Percentiles rank a stretch among this genome's conserved stretches.
phyloP scores from a whole-genome alignment of 2,797 vertebrate genomes.

The Tamandua tetradactyla region DNA sequence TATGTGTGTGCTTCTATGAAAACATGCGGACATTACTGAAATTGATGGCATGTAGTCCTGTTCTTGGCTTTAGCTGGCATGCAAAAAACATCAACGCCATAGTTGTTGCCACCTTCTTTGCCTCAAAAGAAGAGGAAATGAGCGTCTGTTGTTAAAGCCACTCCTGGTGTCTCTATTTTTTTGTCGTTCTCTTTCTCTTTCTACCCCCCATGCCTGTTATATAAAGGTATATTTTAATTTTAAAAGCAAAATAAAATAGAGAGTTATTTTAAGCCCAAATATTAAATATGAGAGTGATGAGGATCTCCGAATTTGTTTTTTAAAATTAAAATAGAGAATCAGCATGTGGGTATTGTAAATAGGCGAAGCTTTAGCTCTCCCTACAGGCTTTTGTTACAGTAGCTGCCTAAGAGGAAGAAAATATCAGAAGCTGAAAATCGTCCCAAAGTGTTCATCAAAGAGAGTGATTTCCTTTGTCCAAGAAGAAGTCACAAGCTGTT shows the following conservation, averaged over 20 bases:
- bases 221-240: constrained; percentile 21
- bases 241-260: not conserved
- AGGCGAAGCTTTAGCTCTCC: constrained; percentile 78
- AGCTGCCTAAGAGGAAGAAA: constrained; percentile 49
- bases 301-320: not conserved
- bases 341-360: not conserved
- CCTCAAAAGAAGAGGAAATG: constrained; percentile 37
- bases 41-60: not conserved
- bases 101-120: not conserved
- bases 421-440: constrained; percentile 41
- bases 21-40: fast-evolving
- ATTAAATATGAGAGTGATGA: not conserved
- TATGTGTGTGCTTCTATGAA: not conserved
- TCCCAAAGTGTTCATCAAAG: constrained; percentile 16
- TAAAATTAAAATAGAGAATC: constrained; percentile 38
- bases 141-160: not conserved
- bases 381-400: constrained; percentile 70
- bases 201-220: not conserved
- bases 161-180: not conserved
- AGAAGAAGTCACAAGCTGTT: constrained; percentile 42
- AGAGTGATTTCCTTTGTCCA: constrained; percentile 69
- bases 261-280: constrained; percentile 18
- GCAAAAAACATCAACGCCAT: fast-evolving
- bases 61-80: not conserved
- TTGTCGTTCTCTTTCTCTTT: fast-evolving